phyloP scores from a whole-genome alignment of 2,113 vertebrate genomes.

The Camelus bactrianus region DNA sequence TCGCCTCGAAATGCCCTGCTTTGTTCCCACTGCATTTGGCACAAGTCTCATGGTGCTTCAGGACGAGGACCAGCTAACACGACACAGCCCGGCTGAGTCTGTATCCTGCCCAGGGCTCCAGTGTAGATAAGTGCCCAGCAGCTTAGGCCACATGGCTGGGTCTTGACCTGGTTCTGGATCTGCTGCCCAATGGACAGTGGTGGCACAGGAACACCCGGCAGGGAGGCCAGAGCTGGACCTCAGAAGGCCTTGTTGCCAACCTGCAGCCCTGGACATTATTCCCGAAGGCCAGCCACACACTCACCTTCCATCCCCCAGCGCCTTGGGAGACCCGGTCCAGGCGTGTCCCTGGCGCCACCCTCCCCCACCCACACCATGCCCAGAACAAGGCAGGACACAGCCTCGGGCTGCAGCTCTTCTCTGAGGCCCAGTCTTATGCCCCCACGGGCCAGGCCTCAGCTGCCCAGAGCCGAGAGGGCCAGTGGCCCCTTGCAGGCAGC shows the following conservation, averaged over 20 bases:
- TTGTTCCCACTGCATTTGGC: conserved; percentile 71
- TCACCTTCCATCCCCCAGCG: neutral
- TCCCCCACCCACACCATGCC: neutral
- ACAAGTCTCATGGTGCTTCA: neutral
- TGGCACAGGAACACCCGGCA: neutral
- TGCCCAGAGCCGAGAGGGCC: neutral
- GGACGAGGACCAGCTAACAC: rapidly evolving
- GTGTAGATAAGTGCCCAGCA: neutral
- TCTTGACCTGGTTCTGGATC: neutral
- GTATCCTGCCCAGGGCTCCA: neutral
- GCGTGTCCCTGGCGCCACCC: rapidly evolving
- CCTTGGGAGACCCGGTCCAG: neutral
- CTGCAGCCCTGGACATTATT: neutral
- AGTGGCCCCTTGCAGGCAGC: neutral
- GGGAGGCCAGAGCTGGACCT: neutral
- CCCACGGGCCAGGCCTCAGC: neutral
- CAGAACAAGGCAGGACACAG: neutral
- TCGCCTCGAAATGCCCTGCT: conserved; percentile 76
- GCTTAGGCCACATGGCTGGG: neutral
- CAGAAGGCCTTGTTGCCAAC: neutral
- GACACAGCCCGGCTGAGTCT: neutral
- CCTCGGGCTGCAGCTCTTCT: neutral
- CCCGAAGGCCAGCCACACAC: neutral
- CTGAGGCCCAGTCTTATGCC: neutral
- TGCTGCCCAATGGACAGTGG: rapidly evolving